phyloP scores from a whole-genome alignment of 2,888 invertebrate genomes.

The Antheraea assamensis region DNA sequence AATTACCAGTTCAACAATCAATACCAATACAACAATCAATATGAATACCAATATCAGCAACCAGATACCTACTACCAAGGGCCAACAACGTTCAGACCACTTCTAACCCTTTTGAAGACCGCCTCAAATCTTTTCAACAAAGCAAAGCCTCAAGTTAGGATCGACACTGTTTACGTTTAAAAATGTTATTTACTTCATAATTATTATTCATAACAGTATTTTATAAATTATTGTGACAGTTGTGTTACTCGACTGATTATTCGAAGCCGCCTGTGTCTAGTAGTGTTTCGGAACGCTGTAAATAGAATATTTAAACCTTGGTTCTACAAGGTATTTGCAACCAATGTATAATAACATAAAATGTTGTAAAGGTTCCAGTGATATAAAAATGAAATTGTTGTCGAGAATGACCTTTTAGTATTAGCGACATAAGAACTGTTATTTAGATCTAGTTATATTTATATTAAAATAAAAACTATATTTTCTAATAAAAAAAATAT shows the following conservation, averaged over 20 bases:
- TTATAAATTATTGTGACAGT: constrained; percentile 72
- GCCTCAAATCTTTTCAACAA: constrained; percentile 70
- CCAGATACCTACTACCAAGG: constrained; percentile 58
- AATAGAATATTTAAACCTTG: constrained; percentile 74
- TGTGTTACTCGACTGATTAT: constrained; percentile 79
- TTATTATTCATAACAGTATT: constrained; percentile 63
- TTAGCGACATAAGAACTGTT: constrained; percentile 67
- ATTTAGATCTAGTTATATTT: constrained; percentile 61
- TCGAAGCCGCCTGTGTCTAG: constrained; percentile 61
- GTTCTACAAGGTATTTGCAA: constrained; percentile 75
- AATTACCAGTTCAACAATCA: constrained; percentile 68
- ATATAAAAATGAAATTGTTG: constrained; percentile 63
- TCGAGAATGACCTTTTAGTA: constrained; percentile 76
- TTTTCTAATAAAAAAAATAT: constrained; percentile 32
- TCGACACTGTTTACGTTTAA: constrained; percentile 73
- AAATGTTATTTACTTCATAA: constrained; percentile 31
- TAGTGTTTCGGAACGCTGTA: constrained; percentile 70
- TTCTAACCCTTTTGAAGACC: constrained; percentile 74
- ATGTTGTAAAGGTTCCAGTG: constrained; percentile 62
- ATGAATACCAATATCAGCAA: constrained; percentile 63
- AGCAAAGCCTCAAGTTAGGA: constrained; percentile 69
- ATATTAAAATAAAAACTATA: constrained; percentile 61
- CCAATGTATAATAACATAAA: constrained; percentile 38
- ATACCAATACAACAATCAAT: constrained; percentile 67
- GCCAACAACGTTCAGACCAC: constrained; percentile 70